Evolutionary conservation across 2,888 invertebrate genomes (phyloP).

Genomic region (Temnothorax unifasciatus): DNA sequence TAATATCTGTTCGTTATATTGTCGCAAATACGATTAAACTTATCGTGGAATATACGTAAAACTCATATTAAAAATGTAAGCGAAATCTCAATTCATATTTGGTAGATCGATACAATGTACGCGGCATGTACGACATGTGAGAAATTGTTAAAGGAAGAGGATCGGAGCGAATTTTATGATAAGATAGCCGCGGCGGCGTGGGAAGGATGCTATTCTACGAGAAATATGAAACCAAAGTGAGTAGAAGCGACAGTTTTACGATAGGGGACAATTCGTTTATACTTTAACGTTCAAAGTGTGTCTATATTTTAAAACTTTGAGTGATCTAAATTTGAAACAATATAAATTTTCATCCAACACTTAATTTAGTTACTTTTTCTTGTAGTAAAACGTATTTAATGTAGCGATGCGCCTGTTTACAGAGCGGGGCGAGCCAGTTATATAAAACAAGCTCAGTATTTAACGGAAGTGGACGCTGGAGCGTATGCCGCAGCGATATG

Average conservation of each 20-base stretch:
- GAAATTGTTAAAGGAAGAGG: slow-evolving; percentile 71
- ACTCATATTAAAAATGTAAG: not conserved
- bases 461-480: slow-evolving; percentile 90
- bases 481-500: slow-evolving; percentile 90
- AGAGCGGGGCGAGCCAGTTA: slow-evolving; percentile 92
- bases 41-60: not conserved
- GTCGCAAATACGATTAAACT: not conserved
- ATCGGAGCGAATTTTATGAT: slow-evolving; percentile 79
- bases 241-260: not conserved
- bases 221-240: slow-evolving; percentile 88
- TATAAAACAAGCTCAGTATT: slow-evolving; percentile 87
- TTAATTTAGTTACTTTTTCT: not conserved
- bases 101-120: slow-evolving; percentile 88
- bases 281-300: not conserved
- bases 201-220: slow-evolving; percentile 87
- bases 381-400: not conserved
- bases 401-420: slow-evolving; percentile 61
- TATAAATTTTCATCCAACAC: not conserved
- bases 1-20: not conserved
- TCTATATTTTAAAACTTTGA: not conserved
- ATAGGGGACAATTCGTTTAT: not conserved
- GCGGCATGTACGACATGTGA: slow-evolving; percentile 86
- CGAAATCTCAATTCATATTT: slow-evolving; percentile 7
- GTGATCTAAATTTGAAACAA: not conserved
- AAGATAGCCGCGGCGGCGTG: slow-evolving; percentile 86